Conservation (phyloP, 2,797 vertebrate species). For the Lophius americanus region DNA sequence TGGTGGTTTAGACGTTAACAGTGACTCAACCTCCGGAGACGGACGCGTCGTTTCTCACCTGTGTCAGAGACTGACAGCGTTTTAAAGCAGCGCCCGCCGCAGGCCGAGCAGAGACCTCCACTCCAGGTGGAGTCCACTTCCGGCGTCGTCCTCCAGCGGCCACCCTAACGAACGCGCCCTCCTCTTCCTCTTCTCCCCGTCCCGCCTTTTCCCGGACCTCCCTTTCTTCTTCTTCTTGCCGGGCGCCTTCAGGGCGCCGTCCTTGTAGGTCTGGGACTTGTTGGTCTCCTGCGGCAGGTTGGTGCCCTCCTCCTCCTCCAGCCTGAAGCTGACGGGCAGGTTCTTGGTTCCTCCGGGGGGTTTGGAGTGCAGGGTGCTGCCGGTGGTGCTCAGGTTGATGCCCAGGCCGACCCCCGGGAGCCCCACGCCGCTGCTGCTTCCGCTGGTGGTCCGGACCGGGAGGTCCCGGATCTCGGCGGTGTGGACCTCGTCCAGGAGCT, state of each 20-base stretch:
- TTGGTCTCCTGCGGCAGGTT: constrained; percentile 95
- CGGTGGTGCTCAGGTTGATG: constrained; percentile 67
- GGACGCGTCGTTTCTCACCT: constrained; percentile 65
- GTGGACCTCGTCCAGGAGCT: constrained; percentile 92
- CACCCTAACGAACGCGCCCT: constrained; percentile 80
- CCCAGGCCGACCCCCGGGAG: constrained; percentile 46
- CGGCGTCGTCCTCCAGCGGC: constrained; percentile 51
- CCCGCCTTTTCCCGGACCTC: constrained; percentile 88
- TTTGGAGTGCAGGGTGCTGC: constrained; percentile 87
- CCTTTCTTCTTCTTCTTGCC: constrained; percentile 92
- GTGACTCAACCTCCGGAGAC: too few species aligned
- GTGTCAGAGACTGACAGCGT: constrained; percentile 83
- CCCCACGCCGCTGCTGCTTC: constrained; percentile 37
- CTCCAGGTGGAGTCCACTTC: constrained; percentile 73
- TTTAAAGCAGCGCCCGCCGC: constrained; percentile 71
- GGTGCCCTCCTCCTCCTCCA: constrained; percentile 88
- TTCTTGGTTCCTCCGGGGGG: constrained; percentile 90
- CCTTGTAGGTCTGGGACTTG: constrained; percentile 91
- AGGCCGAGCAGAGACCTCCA: constrained; percentile 71
- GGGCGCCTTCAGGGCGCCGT: constrained; percentile 80
- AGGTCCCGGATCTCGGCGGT: constrained; percentile 90
- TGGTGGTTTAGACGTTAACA: too few species aligned
- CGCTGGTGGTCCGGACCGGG: constrained; percentile 67
- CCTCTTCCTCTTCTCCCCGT: constrained; percentile 93
- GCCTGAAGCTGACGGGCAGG: constrained; percentile 83